Evolutionary conservation across 2,797 vertebrate species (phyloP), one percentile per base, ranked within the genome.

Genomic region (Potorous gilbertii): DNA sequence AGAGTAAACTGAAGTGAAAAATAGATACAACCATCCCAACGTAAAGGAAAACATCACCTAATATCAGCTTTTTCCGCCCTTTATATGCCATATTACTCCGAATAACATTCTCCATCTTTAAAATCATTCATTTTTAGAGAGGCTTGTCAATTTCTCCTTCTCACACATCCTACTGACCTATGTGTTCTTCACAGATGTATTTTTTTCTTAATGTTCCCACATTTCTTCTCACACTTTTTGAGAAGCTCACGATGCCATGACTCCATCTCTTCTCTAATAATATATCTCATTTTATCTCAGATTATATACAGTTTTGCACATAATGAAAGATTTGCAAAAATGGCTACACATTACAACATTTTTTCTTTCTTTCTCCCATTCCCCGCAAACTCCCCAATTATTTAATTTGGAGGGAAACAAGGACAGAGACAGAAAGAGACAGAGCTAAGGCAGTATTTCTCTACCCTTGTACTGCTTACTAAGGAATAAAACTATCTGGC

Each of bases 1-100:
- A 94, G 94, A 98, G 93, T 46, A 97, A 98, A 97, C 92, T 96
- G 97, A 93, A 98, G 97, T 93, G 56, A 98, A 98, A 81, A 97
- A 97, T 66, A n/a, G 94, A 96, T 97, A 96, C 94, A 97, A 97
- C 96, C 91, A 92, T 59, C 54, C 97, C 81, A 62, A 81, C 54
- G 50, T 92, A 98, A 96, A 94, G 90, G 74, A 98, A 97, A 97
- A 95, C 95, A 95, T 94, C 95, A 96, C 55, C 91, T 9, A 74
- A 93, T 92, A 96, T 66, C 92, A 95, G 87, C 74, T 93, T 92
- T 94, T 97, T 74, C 4, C 1, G 3, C 46, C 57, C 92, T 95
- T 89, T 92, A 55, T 56, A 91, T 40, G 90, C 52, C 95, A 95
- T 62, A 90, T 97, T 96, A 92, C 95, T 97, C 93, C 94, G 96